A percentile compares a stretch with the other conserved stretches of the same genome.
These are phyloP conservation scores for Anguilla rostrata DNA, from an alignment of 2,113 vertebrate species.

Conservation along the genomic window DNA sequence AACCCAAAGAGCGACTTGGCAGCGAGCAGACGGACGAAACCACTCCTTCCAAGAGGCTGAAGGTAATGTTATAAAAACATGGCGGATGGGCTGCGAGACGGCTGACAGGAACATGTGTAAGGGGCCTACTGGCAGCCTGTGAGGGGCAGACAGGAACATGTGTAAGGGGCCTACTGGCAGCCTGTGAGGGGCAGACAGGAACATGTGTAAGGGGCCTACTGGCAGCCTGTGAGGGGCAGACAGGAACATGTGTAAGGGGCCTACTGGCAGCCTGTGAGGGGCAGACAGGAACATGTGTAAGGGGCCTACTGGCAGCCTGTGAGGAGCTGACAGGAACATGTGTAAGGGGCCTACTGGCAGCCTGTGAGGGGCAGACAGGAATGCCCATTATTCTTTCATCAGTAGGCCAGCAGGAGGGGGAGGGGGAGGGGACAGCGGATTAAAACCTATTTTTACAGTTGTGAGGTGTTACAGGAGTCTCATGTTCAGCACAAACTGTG, in stretches of 20 bases:
- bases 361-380: constrained; percentile 34
- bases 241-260: constrained; percentile 21
- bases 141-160: constrained; percentile 30
- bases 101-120: constrained; percentile 30
- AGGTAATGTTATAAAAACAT: constrained; percentile 59
- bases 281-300: constrained; percentile 38
- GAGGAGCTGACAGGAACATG: constrained; percentile 26
- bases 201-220: constrained; percentile 26
- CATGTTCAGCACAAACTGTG: constrained; percentile 58
- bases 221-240: constrained; percentile 20
- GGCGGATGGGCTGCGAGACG: not conserved
- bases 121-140: constrained; percentile 7
- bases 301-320: too few species aligned
- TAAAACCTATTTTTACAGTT: constrained; percentile 59
- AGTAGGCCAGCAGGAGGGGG: constrained; percentile 34
- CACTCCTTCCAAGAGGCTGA: constrained; percentile 62
- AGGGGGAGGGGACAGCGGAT: constrained; percentile 50
- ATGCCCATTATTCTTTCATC: constrained; percentile 61
- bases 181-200: constrained; percentile 24
- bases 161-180: constrained; percentile 20
- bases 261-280: too few species aligned
- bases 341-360: constrained; percentile 21
- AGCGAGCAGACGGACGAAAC: constrained; percentile 51
- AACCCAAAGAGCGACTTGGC: constrained; percentile 53
- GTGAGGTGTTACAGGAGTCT: constrained; percentile 47